phyloP scores from a whole-genome alignment of 64 coral and sea anemone species.

The Cladopsammia gracilis region DNA sequence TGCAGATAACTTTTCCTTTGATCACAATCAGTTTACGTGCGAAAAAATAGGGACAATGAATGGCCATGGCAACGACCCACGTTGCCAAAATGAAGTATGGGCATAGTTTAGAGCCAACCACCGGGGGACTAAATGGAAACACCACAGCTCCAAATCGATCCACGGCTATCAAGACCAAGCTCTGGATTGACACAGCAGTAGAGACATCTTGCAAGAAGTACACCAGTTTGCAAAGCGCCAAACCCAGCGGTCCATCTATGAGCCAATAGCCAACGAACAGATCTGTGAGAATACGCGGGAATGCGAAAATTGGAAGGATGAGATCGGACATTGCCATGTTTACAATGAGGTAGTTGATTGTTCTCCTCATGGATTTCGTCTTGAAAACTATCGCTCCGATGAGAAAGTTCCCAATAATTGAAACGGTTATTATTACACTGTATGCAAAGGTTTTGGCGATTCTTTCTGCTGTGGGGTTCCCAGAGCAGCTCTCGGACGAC shows the following conservation, averaged over 20 bases:
- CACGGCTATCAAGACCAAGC: slow-evolving; percentile 30
- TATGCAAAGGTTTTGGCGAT: not conserved
- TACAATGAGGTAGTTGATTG: slow-evolving; percentile 43
- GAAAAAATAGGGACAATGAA: slow-evolving; percentile 19
- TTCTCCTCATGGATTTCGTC: slow-evolving; percentile 34
- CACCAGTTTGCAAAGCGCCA: slow-evolving; percentile 6
- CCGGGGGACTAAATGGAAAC: slow-evolving; percentile 19
- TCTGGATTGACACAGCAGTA: slow-evolving; percentile 26
- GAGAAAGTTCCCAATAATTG: slow-evolving; percentile 13
- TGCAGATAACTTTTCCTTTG: not conserved
- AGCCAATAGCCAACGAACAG: slow-evolving; percentile 24
- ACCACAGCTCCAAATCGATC: slow-evolving; percentile 55
- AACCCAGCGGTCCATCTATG: slow-evolving; percentile 1
- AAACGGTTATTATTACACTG: not conserved
- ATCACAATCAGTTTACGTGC: not conserved
- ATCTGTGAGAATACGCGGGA: not conserved
- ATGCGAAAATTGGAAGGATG: slow-evolving; percentile 21
- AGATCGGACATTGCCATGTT: slow-evolving; percentile 59
- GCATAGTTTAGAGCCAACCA: slow-evolving; percentile 15
- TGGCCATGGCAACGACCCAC: slow-evolving; percentile 40
- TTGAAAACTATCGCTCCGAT: slow-evolving; percentile 20
- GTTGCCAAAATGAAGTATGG: slow-evolving; percentile 9
- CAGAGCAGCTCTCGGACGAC: not conserved
- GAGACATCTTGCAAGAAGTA: slow-evolving; percentile 34
- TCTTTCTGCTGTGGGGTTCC: not conserved